Evolutionary conservation across 2,888 invertebrate genomes (phyloP).

Genomic region (Plebejus anna): DNA sequence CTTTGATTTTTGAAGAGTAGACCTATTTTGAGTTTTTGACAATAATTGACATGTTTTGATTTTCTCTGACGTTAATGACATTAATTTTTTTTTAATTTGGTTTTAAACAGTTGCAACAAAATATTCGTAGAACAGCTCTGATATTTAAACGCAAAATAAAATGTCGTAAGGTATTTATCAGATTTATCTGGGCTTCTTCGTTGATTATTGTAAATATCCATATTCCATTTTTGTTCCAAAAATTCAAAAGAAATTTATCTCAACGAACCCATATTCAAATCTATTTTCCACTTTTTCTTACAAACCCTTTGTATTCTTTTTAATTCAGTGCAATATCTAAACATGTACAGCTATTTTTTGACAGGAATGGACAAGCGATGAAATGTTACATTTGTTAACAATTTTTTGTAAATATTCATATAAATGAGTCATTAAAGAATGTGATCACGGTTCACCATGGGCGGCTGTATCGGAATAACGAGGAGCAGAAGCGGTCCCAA

Average conservation of each 20-base stretch:
- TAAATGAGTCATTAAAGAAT: constrained; percentile 69
- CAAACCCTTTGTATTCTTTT: constrained; percentile 28
- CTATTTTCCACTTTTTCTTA: not conserved
- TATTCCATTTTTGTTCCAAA: not conserved
- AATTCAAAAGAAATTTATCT: not conserved
- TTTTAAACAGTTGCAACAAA: not conserved
- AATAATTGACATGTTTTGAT: not conserved
- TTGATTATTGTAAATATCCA: not conserved
- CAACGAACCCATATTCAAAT: not conserved
- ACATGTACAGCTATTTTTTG: constrained; percentile 66
- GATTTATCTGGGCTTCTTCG: not conserved
- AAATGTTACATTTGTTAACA: constrained; percentile 72
- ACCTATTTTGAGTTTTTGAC: not conserved
- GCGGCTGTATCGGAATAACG: constrained; percentile 92
- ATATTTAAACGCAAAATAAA: constrained; percentile 1
- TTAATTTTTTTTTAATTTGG: not conserved
- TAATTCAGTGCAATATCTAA: constrained; percentile 49
- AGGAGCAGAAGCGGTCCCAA: constrained; percentile 90
- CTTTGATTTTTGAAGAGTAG: not conserved
- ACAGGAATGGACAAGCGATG: constrained; percentile 66
- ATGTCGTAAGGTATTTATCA: not conserved
- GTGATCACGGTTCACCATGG: constrained; percentile 89
- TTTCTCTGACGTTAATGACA: not conserved
- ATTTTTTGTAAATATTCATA: constrained; percentile 70
- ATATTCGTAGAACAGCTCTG: not conserved